phyloP scores from a whole-genome alignment of 2,797 vertebrate species.

The Potorous gilbertii region DNA sequence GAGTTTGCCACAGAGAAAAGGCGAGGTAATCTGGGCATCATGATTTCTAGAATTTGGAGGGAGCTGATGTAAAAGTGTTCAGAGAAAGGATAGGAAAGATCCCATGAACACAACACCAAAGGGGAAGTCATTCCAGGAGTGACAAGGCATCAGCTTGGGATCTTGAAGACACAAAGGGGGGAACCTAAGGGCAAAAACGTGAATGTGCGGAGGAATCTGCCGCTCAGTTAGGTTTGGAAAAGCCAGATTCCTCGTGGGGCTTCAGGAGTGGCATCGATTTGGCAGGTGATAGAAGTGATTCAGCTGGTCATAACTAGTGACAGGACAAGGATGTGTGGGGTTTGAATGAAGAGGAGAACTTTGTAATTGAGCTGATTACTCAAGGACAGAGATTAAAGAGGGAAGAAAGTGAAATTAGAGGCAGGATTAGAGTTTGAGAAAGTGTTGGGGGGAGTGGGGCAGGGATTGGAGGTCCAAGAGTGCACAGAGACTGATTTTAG shows the following conservation, averaged over 20 bases:
- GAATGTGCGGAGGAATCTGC: background rate
- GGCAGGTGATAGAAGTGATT: background rate
- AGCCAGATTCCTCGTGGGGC: background rate
- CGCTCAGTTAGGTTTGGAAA: background rate
- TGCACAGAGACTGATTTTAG: background rate
- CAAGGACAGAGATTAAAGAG: background rate
- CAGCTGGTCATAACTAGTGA: background rate
- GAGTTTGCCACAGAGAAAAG: background rate
- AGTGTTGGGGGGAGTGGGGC: background rate
- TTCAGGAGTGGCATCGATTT: background rate
- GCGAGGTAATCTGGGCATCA: background rate
- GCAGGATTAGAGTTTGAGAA: background rate
- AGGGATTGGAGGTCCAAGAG: background rate
- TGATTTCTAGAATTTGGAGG: background rate
- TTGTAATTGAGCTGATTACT: background rate
- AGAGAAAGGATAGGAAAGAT: background rate
- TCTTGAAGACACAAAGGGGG: background rate
- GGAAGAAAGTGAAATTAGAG: background rate
- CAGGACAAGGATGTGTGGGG: too few species aligned
- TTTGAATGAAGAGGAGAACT: background rate
- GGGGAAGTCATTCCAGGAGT: background rate
- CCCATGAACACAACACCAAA: background rate
- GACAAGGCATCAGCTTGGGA: background rate
- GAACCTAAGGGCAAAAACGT: background rate
- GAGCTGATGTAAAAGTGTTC: background rate